phyloP scores from a whole-genome alignment of 2,113 vertebrate species.

The Oncorhynchus tshawytscha region DNA sequence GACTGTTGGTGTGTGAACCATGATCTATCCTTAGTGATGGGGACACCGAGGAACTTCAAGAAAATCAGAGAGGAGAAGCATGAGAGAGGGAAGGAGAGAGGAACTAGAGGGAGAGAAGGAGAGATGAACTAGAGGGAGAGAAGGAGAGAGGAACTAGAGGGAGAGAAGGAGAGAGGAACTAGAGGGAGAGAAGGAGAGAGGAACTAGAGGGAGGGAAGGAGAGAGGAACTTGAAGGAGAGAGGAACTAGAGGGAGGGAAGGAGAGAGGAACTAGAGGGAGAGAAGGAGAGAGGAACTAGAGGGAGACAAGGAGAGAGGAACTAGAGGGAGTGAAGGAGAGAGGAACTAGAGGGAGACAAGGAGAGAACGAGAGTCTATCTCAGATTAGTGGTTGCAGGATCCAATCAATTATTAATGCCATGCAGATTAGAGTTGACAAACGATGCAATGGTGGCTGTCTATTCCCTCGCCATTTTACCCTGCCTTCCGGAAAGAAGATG shows the following conservation, averaged over 20 bases:
- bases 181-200: slow-evolving; percentile 30
- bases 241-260: slow-evolving; percentile 40
- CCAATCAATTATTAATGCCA: slow-evolving; percentile 77
- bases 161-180: slow-evolving; percentile 34
- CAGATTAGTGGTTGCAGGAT: slow-evolving; percentile 59
- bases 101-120: slow-evolving; percentile 45
- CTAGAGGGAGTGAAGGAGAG: slow-evolving; percentile 26
- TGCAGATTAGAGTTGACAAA: slow-evolving; percentile 73
- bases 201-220: slow-evolving; percentile 45
- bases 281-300: slow-evolving; percentile 42
- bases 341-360: slow-evolving; percentile 40
- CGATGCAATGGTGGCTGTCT: slow-evolving; percentile 67
- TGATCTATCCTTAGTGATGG: no score
- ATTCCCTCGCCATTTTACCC: slow-evolving; percentile 32
- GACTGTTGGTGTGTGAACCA: no score
- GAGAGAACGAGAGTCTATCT: slow-evolving; percentile 51
- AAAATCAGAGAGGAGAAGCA: no score
- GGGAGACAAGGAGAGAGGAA: slow-evolving; percentile 38
- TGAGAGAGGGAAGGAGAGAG: slow-evolving; percentile 37
- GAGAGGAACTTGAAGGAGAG: slow-evolving; percentile 30
- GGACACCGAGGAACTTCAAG: no score
- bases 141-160: slow-evolving; percentile 42
- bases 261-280: slow-evolving; percentile 15
- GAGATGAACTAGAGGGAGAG: slow-evolving; percentile 5
- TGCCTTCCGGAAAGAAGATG: slow-evolving; percentile 51